Base-by-base conservation (phyloP, 2,113 vertebrate genomes). In the Petroica traversi region DNA sequence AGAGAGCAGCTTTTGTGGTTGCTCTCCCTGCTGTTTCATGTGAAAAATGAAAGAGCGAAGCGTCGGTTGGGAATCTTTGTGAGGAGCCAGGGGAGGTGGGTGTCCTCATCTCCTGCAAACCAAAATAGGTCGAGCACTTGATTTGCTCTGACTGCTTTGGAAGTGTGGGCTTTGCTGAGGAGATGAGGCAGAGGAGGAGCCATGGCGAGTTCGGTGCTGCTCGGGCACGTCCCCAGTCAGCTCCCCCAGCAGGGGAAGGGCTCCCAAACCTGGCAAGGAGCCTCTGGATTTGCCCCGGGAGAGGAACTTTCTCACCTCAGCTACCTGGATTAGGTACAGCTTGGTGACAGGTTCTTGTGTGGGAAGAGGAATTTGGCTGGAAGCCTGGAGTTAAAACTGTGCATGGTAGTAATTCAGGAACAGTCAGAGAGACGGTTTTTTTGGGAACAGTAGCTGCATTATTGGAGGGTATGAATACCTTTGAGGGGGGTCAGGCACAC, bases 131-230 rank as follows among this genome's bases (percentile, higher is more conserved):
- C 6, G 14, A 55, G 54, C 46, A 26, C 71, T 94, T 81, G 69
- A 61, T 93, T 87, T 58, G 28, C 34, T 95, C 58, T 43, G 89
- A 8, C 31, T 87, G 80, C 84, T 95, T 85, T 92, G 92, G 71
- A 91, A 73, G 64, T 3, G 17, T 62, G 1, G 1, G 73, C 54
- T 77, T 76, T 69, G 36, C 62, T 58, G 5, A 41, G 49, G 89
- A 24, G 17, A 9, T 0, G 9, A 69, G 82, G 78, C 41, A 40
- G 84, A 45, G 49, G 34, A 11, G 51, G 33, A 45, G 51, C 59
- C 68, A 59, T 15, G 71, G 69, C 0, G 2, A 64, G 71, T 3
- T 19, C 25, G 31, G 61, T 40, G 10, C 71, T 69, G 62, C 86
- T 72, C 0, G 0, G 26, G 46, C 51, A 12, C 3, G 1, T 58